Evolutionary conservation across 1,140 invertebrate genomes (phyloP).

Genomic region (Leptinotarsa texana): DNA sequence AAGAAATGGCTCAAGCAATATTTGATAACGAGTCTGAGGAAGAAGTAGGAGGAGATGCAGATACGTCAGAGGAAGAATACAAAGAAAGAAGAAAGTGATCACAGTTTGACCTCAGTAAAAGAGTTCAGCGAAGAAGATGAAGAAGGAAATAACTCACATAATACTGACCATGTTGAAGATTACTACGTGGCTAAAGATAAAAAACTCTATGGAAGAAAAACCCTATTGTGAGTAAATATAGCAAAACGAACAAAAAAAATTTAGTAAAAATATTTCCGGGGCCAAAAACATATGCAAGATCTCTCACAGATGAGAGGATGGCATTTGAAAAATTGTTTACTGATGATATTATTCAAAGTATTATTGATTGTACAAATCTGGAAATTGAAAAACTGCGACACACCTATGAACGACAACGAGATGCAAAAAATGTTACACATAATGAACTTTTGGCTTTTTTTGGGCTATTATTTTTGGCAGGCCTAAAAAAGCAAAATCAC

Average conservation of each 20-base stretch:
- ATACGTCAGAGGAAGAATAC: not conserved
- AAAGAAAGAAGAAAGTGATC: not conserved
- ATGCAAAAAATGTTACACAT: slow-evolving; percentile 1
- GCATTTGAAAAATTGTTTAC: slow-evolving; percentile 8
- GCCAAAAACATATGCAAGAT: slow-evolving; percentile 11
- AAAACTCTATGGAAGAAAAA: slow-evolving; percentile 12
- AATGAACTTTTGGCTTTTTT: slow-evolving; percentile 6
- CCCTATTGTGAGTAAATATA: slow-evolving; percentile 12
- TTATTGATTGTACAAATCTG: slow-evolving; percentile 24
- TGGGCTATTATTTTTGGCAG: slow-evolving; percentile 11
- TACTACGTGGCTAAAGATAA: slow-evolving; percentile 19
- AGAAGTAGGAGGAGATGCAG: slow-evolving; percentile 18
- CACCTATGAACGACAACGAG: slow-evolving; percentile 5
- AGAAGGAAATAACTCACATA: slow-evolving; percentile 21
- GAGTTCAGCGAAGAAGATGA: slow-evolving; percentile 13
- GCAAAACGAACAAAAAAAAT: slow-evolving; percentile 7
- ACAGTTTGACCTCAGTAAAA: not conserved
- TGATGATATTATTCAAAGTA: slow-evolving; percentile 20
- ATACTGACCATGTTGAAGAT: slow-evolving; percentile 10
- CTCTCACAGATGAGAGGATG: not conserved
- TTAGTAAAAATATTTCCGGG: not conserved
- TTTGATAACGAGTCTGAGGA: slow-evolving; percentile 9
- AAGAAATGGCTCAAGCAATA: slow-evolving; percentile 18
- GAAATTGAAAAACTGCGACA: slow-evolving; percentile 2
- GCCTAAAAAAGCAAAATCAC: slow-evolving; percentile 29